Conservation (phyloP, 2,888 invertebrate genomes). For the Tetranychus piercei region DNA sequence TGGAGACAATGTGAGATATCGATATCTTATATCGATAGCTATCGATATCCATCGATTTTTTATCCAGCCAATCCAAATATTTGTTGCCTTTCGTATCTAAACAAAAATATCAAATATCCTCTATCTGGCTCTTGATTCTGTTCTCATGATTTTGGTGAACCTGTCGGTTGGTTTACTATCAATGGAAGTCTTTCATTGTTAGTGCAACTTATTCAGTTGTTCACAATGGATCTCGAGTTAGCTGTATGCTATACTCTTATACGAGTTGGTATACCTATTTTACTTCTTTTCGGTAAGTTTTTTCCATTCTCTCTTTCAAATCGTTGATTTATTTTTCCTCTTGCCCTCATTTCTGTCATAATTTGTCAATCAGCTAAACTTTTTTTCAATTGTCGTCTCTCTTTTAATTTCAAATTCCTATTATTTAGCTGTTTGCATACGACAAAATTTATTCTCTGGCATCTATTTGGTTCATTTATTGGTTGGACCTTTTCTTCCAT, state of each 20-base stretch:
- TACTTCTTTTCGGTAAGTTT: conserved; percentile 2
- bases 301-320: not conserved
- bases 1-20: no score
- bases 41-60: no score
- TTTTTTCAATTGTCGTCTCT: not conserved
- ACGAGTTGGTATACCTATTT: conserved; percentile 1
- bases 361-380: no score
- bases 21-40: no score
- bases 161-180: no score
- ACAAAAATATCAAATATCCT: no score
- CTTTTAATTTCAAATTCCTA: not conserved
- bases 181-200: no score
- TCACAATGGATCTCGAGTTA: not conserved
- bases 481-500: conserved; percentile 51
- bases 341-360: not conserved
- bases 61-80: no score
- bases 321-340: not conserved
- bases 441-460: conserved; percentile 59
- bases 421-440: conserved; percentile 35
- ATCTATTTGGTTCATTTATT: conserved; percentile 59
- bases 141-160: no score
- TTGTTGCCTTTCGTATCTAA: no score
- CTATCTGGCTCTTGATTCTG: no score
- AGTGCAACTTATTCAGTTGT: no score
- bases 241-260: conserved; percentile 5